Evolutionary conservation across 2,797 vertebrate species (phyloP).

Genomic region (Australoheros facetus): DNA sequence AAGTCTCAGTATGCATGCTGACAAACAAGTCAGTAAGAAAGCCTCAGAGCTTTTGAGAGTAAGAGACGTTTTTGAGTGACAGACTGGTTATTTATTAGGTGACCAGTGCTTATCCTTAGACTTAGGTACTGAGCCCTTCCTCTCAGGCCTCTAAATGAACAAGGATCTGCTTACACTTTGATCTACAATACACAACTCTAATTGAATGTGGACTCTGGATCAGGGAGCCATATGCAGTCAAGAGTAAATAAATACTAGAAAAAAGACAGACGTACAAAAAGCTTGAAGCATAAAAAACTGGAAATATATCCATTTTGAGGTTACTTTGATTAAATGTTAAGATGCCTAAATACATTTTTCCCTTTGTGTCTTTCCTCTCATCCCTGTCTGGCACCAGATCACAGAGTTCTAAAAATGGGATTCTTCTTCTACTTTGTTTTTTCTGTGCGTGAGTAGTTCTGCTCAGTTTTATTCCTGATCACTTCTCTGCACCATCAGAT

Average conservation of each 20-base stretch:
- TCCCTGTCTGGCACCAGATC: slow-evolving; percentile 64
- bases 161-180: slow-evolving; percentile 67
- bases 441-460: slow-evolving; percentile 16
- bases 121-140: slow-evolving; percentile 65
- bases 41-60: not conserved
- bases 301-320: slow-evolving; percentile 60
- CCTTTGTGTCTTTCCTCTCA: slow-evolving; percentile 52
- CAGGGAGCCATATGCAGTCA: slow-evolving; percentile 59
- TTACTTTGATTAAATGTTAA: slow-evolving; percentile 62
- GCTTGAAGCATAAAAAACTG: slow-evolving; percentile 32
- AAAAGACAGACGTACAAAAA: slow-evolving; percentile 39
- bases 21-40: slow-evolving; percentile 28
- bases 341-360: slow-evolving; percentile 57
- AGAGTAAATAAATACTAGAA: slow-evolving; percentile 67
- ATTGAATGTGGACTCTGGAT: slow-evolving; percentile 63
- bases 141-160: slow-evolving; percentile 58
- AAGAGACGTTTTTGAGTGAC: slow-evolving; percentile 53
- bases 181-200: slow-evolving; percentile 61
- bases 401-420: slow-evolving; percentile 62
- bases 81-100: slow-evolving; percentile 69
- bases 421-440: slow-evolving; percentile 46
- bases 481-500: slow-evolving; percentile 56
- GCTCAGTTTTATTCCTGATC: slow-evolving; percentile 60
- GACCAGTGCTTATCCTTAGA: slow-evolving; percentile 67
- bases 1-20: slow-evolving; percentile 4